Evolutionary conservation across 1,140 invertebrate genomes (phyloP).

Genomic region (Sweltsa coloradensis): DNA sequence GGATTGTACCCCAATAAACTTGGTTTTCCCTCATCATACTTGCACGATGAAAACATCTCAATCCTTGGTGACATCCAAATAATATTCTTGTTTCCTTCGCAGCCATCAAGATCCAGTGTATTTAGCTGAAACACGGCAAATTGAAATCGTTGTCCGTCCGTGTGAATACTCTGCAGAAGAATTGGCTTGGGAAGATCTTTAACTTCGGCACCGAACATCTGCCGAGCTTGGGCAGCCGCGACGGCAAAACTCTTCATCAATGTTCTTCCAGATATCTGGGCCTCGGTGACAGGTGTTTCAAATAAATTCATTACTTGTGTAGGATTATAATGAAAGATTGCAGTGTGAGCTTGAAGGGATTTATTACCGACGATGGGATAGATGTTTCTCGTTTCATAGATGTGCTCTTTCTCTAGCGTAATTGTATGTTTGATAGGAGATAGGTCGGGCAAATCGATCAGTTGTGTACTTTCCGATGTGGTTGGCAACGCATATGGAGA

Average conservation of each 20-base stretch:
- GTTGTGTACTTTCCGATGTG: slow-evolving; percentile 32
- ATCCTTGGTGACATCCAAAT: slow-evolving; percentile 57
- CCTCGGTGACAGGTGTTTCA: slow-evolving; percentile 40
- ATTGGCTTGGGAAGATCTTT: slow-evolving; percentile 61
- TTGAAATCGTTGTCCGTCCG: slow-evolving; percentile 57
- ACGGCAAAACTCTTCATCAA: slow-evolving; percentile 59
- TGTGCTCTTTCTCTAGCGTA: slow-evolving; percentile 46
- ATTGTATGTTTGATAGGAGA: slow-evolving; percentile 55
- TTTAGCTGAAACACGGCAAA: slow-evolving; percentile 80
- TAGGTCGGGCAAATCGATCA: slow-evolving; percentile 48
- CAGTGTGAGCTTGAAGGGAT: slow-evolving; percentile 50
- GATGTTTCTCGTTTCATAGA: slow-evolving; percentile 44
- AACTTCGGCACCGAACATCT: slow-evolving; percentile 51
- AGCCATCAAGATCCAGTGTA: slow-evolving; percentile 52
- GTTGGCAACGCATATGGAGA: slow-evolving; percentile 43
- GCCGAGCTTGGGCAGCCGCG: slow-evolving; percentile 53
- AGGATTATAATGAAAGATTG: slow-evolving; percentile 52
- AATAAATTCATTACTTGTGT: slow-evolving; percentile 50
- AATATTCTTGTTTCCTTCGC: slow-evolving; percentile 56
- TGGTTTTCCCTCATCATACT: slow-evolving; percentile 47
- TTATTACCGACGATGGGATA: slow-evolving; percentile 37
- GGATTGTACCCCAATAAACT: slow-evolving; percentile 58
- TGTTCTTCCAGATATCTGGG: slow-evolving; percentile 50
- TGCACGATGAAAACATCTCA: slow-evolving; percentile 51
- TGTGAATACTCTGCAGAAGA: slow-evolving; percentile 65